These are phyloP conservation scores for Heliconius nattereri DNA, from an alignment of 1,140 invertebrate species.

Conservation along the genomic window DNA sequence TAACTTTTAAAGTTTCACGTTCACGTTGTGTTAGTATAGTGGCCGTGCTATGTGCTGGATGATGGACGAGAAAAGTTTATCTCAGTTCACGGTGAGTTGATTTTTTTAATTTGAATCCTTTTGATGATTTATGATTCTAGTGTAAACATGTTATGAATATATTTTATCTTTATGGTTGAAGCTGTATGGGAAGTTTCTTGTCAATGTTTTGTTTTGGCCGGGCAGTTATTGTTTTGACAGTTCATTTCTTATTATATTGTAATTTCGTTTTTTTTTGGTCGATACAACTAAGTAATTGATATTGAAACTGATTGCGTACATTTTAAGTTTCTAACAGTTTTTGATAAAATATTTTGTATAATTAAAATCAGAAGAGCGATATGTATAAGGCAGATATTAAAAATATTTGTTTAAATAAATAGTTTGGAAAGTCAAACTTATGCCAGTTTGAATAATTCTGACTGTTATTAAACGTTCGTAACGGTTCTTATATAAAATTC, in stretches of 20 bases:
- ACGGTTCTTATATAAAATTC: conserved; percentile 15
- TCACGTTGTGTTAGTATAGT: conserved; percentile 50
- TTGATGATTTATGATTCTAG: conserved; percentile 15
- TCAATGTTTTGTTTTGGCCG: not conserved
- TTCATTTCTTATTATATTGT: not conserved
- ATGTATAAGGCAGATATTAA: too few relatives aligned
- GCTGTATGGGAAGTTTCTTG: not conserved
- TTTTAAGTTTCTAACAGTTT: not conserved
- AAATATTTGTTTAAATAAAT: not conserved
- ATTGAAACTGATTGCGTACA: too few relatives aligned
- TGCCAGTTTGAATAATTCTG: too few relatives aligned
- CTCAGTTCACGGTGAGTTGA: conserved; percentile 63
- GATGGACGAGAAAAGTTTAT: conserved; percentile 65
- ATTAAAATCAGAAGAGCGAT: not conserved
- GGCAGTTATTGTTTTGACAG: not conserved
- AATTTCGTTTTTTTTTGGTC: not conserved
- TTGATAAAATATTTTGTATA: not conserved
- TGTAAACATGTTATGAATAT: too few relatives aligned
- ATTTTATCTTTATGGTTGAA: not conserved
- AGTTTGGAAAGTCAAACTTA: not conserved
- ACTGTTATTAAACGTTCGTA: not conserved
- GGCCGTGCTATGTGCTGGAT: conserved; percentile 63
- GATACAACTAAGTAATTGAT: not conserved
- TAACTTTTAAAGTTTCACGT: conserved; percentile 46
- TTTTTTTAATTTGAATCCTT: conserved; percentile 34